Conservation (phyloP, 2,797 vertebrate genomes). For the Ciconia nigra region DNA sequence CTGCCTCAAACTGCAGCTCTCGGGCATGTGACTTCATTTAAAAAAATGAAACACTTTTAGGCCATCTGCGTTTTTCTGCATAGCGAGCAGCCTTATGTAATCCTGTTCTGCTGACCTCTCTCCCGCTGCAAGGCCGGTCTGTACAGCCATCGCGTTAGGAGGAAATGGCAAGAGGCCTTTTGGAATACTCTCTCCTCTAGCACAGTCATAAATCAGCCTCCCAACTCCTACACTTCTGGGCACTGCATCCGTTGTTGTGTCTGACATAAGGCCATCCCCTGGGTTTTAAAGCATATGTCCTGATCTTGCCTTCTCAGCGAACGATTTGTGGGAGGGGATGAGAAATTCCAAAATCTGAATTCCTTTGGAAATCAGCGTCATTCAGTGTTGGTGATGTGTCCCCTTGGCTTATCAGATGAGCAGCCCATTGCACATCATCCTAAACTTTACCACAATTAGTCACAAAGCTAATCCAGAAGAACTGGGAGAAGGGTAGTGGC, state of each 20-base stretch:
- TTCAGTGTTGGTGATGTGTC: neutral
- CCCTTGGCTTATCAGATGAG: neutral
- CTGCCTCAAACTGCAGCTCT: conserved; percentile 7
- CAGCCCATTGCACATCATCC: neutral
- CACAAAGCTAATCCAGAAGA: neutral
- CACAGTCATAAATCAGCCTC: conserved; percentile 9
- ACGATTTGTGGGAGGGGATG: conserved; percentile 20
- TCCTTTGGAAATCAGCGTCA: neutral
- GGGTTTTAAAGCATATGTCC: neutral
- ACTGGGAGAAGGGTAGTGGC: conserved; percentile 31
- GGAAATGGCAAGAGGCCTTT: conserved; percentile 39
- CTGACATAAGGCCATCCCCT: neutral
- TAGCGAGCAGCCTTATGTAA: conserved; percentile 57
- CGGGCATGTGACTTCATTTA: neutral
- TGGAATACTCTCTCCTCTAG: neutral
- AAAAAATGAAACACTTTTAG: conserved; percentile 48
- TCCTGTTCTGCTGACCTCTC: conserved; percentile 47
- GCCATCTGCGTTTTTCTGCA: conserved; percentile 51
- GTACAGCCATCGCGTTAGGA: neutral
- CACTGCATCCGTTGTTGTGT: conserved; percentile 30
- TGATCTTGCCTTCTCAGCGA: conserved; percentile 19
- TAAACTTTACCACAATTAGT: conserved; percentile 44
- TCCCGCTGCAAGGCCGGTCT: neutral
- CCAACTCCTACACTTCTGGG: conserved; percentile 47
- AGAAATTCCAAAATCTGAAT: conserved; percentile 7